phyloP scores from a whole-genome alignment of 2,113 vertebrate species.

The Mirza zaza region DNA sequence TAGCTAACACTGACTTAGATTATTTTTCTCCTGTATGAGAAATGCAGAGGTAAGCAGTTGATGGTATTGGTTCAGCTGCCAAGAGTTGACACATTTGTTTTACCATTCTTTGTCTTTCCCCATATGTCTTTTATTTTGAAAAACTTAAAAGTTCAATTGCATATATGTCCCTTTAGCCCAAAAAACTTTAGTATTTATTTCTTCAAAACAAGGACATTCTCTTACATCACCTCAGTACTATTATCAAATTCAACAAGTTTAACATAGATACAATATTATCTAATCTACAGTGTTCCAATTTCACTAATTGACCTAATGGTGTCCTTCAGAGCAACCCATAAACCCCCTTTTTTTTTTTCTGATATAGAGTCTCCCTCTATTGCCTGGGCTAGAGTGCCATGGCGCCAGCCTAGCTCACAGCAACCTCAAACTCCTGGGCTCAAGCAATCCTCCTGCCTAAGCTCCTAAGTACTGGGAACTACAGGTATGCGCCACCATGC shows the following conservation, averaged over 20 bases:
- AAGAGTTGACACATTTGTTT: not conserved
- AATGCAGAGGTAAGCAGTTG: not conserved
- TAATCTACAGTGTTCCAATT: not conserved
- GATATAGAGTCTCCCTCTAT: too few species aligned
- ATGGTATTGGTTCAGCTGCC: not conserved
- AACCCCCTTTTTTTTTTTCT: not conserved
- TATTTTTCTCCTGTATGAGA: not conserved
- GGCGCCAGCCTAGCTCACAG: too few species aligned
- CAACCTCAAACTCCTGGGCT: too few species aligned
- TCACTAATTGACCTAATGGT: not conserved
- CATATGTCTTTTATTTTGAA: not conserved
- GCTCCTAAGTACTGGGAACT: too few species aligned
- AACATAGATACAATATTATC: not conserved
- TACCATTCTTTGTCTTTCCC: not conserved
- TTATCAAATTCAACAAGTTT: not conserved
- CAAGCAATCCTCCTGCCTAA: too few species aligned
- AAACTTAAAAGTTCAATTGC: not conserved
- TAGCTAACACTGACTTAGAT: not conserved
- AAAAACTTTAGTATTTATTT: not conserved
- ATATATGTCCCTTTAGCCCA: not conserved
- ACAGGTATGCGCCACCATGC: too few species aligned
- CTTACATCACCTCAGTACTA: too few species aligned
- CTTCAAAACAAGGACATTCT: not conserved
- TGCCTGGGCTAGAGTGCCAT: too few species aligned
- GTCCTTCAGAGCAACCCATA: not conserved